phyloP scores from a whole-genome alignment of 2,888 invertebrate species.

The Aphodius sticticus region DNA sequence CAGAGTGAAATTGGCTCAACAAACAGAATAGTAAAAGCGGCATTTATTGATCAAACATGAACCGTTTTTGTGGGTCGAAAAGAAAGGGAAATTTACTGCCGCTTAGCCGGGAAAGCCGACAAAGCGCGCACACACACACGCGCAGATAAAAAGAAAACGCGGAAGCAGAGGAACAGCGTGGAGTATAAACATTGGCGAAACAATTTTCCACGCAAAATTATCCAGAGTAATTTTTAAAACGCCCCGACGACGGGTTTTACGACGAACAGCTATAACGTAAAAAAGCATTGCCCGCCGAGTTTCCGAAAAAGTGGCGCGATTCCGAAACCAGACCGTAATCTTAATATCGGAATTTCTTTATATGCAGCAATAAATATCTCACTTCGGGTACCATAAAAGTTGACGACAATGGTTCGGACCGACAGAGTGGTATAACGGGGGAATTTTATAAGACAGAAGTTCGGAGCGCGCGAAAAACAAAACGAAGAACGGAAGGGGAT shows the following conservation, averaged over 20 bases:
- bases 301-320: background rate
- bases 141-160: background rate
- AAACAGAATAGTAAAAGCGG: background rate
- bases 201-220: background rate
- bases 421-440: constrained; percentile 35
- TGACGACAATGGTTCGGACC: constrained; percentile 50
- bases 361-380: constrained; percentile 52
- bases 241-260: background rate
- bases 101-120: background rate
- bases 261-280: background rate
- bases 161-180: background rate
- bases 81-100: background rate
- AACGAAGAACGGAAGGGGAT: background rate
- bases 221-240: background rate
- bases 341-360: constrained; percentile 51
- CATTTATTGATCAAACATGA: background rate
- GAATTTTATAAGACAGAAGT: constrained; percentile 47
- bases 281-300: background rate
- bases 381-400: constrained; percentile 52
- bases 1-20: background rate
- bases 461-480: background rate
- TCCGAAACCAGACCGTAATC: constrained; percentile 38
- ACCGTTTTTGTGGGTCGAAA: background rate
- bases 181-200: background rate
- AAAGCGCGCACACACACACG: background rate